phyloP scores from a whole-genome alignment of 2,888 invertebrate species.

The Chelonus formosanus region DNA sequence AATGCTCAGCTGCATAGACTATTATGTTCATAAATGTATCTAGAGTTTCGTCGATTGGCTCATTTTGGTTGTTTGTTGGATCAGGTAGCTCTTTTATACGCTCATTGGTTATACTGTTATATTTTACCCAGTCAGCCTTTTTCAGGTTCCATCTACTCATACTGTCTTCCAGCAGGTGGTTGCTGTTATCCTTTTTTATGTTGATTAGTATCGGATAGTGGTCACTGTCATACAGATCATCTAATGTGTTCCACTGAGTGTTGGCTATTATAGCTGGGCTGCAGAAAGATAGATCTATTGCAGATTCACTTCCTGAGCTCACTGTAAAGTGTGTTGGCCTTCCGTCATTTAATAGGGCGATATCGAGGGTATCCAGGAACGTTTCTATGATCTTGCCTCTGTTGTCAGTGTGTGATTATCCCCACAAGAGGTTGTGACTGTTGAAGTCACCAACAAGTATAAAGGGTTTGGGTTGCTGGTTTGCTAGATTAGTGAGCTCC shows the following conservation, averaged over 20 bases:
- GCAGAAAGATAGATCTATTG: too few species aligned
- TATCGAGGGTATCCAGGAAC: conserved; percentile 24
- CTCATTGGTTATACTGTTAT: not conserved
- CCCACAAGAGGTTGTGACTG: conserved; percentile 40
- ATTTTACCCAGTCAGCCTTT: conserved; percentile 35
- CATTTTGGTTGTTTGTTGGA: not conserved
- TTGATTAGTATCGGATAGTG: conserved; percentile 35
- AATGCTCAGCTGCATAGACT: not conserved
- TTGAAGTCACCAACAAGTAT: conserved; percentile 46
- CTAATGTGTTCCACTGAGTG: too few species aligned
- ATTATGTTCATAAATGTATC: not conserved
- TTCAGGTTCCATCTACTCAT: conserved; percentile 34
- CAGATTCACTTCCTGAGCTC: too few species aligned
- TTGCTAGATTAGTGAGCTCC: conserved; percentile 22
- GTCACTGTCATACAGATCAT: conserved; percentile 29
- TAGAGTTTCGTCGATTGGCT: not conserved
- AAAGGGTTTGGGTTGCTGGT: conserved; percentile 43
- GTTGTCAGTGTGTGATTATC: conserved; percentile 33
- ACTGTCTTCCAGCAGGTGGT: not conserved
- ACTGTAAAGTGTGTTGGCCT: too few species aligned
- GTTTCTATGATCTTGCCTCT: conserved; percentile 21
- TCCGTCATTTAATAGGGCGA: too few species aligned
- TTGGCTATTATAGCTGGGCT: too few species aligned
- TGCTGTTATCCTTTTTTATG: not conserved
- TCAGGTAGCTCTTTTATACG: not conserved